These are phyloP conservation scores for Stercorarius parasiticus DNA, from an alignment of 2,113 vertebrate species.

Conservation along the genomic window DNA sequence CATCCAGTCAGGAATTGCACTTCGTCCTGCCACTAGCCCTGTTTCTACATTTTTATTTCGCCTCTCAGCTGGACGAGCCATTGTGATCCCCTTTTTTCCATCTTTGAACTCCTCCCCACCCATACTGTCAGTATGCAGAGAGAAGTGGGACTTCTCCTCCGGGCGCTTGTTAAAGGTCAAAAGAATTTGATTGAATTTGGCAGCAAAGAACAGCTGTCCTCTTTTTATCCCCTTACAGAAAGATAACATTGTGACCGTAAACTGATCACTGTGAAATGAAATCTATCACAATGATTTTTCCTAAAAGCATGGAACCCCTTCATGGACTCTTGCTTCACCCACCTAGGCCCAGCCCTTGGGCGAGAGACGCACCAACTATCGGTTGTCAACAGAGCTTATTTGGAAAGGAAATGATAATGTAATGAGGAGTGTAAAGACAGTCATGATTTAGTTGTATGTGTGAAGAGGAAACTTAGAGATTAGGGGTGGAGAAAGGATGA, in stretches of 20 bases:
- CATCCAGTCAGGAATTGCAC: background rate
- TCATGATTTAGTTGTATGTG: background rate
- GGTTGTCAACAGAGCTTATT: background rate
- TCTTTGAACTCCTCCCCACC: background rate
- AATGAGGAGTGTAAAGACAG: background rate
- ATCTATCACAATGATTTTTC: background rate
- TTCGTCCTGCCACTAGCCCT: background rate
- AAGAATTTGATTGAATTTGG: background rate
- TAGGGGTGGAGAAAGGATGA: background rate
- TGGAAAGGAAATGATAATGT: background rate
- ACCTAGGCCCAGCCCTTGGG: accelerated
- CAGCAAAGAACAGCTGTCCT: background rate
- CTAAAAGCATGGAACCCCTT: background rate
- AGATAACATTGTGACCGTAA: background rate
- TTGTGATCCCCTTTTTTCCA: background rate
- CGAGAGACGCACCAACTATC: background rate
- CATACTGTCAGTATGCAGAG: background rate
- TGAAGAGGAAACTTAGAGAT: background rate
- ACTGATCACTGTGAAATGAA: background rate
- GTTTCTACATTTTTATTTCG: background rate
- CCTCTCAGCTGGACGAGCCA: background rate
- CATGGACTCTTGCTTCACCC: background rate
- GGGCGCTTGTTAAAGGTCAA: background rate
- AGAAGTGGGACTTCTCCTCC: background rate
- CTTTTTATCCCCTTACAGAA: background rate